phyloP scores from a whole-genome alignment of 2,888 invertebrate species.

The Perithous albicinctus region DNA sequence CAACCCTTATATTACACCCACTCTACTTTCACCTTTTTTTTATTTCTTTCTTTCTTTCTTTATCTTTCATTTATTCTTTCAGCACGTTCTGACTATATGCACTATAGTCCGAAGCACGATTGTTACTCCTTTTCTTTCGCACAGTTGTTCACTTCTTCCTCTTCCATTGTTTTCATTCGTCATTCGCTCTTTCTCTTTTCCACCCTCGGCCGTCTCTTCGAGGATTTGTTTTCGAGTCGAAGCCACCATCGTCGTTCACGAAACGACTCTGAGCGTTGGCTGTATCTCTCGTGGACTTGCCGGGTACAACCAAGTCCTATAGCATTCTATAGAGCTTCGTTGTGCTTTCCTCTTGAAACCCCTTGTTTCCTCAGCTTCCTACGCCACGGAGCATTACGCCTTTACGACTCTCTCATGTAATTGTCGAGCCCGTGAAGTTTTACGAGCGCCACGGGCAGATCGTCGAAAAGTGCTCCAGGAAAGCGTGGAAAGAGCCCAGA shows the following conservation, averaged over 20 bases:
- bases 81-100: slow-evolving; percentile 13
- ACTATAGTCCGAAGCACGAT: slow-evolving; percentile 18
- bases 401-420: slow-evolving; percentile 84
- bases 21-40: slow-evolving; percentile 28
- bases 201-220: slow-evolving; percentile 50
- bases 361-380: slow-evolving; percentile 65
- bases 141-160: slow-evolving; percentile 1
- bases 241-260: slow-evolving; percentile 43
- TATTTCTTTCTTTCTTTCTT: slow-evolving; percentile 17
- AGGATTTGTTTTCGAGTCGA: slow-evolving; percentile 49
- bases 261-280: slow-evolving; percentile 36
- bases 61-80: slow-evolving; percentile 8
- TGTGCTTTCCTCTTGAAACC: slow-evolving; percentile 54
- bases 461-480: slow-evolving; percentile 73
- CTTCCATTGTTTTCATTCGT: background rate
- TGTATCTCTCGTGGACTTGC: slow-evolving; percentile 35
- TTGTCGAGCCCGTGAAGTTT: slow-evolving; percentile 84
- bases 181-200: slow-evolving; percentile 32
- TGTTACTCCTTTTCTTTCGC: slow-evolving; percentile 21
- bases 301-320: slow-evolving; percentile 35
- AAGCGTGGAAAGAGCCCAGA: slow-evolving; percentile 39
- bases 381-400: slow-evolving; percentile 79
- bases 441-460: slow-evolving; percentile 79
- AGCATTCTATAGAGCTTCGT: slow-evolving; percentile 42
- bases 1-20: slow-evolving; percentile 12